Percentiles rank a stretch among this genome's conserved stretches.
These are phyloP conservation scores for Paramisgurnus dabryanus DNA, from an alignment of 2,113 vertebrate genomes.

Conservation along the genomic window DNA sequence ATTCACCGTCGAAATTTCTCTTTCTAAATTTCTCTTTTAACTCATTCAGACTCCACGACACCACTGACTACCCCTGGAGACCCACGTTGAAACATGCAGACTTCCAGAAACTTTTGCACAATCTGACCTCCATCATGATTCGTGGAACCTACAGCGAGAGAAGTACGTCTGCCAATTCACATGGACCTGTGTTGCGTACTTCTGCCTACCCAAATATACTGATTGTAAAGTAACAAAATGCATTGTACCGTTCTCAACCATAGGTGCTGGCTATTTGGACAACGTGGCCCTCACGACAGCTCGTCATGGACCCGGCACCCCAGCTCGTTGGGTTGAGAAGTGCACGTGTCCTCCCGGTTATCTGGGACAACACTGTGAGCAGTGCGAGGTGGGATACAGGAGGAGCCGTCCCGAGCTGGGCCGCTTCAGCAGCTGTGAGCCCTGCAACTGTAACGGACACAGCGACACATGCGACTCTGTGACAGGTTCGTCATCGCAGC, in stretches of 20 bases:
- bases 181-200: background rate
- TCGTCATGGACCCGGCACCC: slow-evolving; percentile 72
- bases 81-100: slow-evolving; percentile 83
- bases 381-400: slow-evolving; percentile 83
- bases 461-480: slow-evolving; percentile 85
- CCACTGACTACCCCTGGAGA: slow-evolving; percentile 90
- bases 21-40: background rate
- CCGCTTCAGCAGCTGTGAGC: slow-evolving; percentile 87
- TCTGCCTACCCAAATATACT: background rate
- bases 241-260: background rate
- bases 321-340: slow-evolving; percentile 89
- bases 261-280: slow-evolving; percentile 90
- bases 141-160: slow-evolving; percentile 92
- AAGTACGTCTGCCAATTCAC: slow-evolving; percentile 73
- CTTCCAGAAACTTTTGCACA: slow-evolving; percentile 95
- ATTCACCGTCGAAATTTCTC: background rate
- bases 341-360: slow-evolving; percentile 91
- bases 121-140: slow-evolving; percentile 92
- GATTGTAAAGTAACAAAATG: no score
- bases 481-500: slow-evolving; percentile 75
- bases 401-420: slow-evolving; percentile 78
- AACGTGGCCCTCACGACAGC: slow-evolving; percentile 85
- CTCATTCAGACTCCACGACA: slow-evolving; percentile 79
- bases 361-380: slow-evolving; percentile 90
- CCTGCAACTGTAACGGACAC: slow-evolving; percentile 88